phyloP scores from a whole-genome alignment of 92 coral and sea anemone species.

The Diadumene lineata region DNA sequence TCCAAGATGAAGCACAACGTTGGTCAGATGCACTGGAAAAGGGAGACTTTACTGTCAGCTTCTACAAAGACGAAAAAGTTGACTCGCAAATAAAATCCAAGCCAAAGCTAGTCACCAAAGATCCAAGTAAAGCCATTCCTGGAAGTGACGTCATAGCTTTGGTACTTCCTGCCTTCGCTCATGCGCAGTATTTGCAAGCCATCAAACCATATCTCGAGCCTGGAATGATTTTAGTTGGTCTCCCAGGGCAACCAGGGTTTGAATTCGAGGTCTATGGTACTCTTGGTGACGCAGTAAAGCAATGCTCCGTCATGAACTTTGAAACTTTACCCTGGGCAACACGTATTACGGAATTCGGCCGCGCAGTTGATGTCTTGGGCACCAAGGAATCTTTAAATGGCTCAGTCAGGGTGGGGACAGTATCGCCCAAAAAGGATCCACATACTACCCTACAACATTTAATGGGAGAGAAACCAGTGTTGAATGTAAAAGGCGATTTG shows the following conservation, averaged over 20 bases:
- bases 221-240: conserved; percentile 59
- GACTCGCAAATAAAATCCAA: conserved; percentile 31
- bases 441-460: conserved; percentile 31
- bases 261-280: conserved; percentile 60
- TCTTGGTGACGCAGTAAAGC: conserved; percentile 36
- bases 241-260: conserved; percentile 67
- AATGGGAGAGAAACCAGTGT: conserved; percentile 37
- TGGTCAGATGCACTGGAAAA: conserved; percentile 49
- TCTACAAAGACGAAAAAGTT: conserved; percentile 28
- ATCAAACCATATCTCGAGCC: conserved; percentile 60
- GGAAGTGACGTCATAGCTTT: conserved; percentile 70
- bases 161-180: conserved; percentile 69
- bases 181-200: conserved; percentile 49
- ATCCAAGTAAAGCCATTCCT: conserved; percentile 62
- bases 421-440: conserved; percentile 41
- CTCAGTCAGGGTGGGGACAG: conserved; percentile 37
- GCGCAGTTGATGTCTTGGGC: not conserved
- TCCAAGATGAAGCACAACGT: conserved; percentile 57
- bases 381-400: conserved; percentile 35
- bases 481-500: conserved; percentile 47
- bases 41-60: conserved; percentile 40
- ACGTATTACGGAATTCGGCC: conserved; percentile 53
- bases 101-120: conserved; percentile 52
- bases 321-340: conserved; percentile 70
- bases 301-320: conserved; percentile 49